phyloP scores from a whole-genome alignment of 1,140 invertebrate genomes.

The Aphelenchoides besseyi region DNA sequence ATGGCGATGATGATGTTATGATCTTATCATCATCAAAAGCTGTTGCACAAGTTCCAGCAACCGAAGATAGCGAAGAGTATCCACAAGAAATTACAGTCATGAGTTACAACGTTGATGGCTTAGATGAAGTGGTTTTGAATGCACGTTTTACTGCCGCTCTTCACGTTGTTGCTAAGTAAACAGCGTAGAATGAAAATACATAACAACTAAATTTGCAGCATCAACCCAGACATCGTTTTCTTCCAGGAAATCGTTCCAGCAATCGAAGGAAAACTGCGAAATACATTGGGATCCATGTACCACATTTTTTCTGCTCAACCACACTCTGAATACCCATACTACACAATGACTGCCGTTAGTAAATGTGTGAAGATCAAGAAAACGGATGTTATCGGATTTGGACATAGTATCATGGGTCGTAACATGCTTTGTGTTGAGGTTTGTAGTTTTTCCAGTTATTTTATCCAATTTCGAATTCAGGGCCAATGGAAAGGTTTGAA shows the following conservation, averaged over 20 bases:
- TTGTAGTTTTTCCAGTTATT: not conserved
- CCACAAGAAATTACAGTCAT: constrained; percentile 56
- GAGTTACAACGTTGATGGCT: constrained; percentile 71
- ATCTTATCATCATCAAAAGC: not conserved
- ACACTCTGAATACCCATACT: constrained; percentile 35
- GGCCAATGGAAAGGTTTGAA: constrained; percentile 37
- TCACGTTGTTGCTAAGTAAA: constrained; percentile 66
- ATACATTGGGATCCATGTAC: constrained; percentile 39
- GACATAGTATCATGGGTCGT: constrained; percentile 45
- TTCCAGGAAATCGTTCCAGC: constrained; percentile 69
- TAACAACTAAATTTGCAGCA: constrained; percentile 62
- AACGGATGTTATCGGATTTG: constrained; percentile 43
- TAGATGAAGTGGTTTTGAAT: constrained; percentile 67
- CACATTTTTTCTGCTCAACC: constrained; percentile 40
- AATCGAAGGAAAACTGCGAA: constrained; percentile 62
- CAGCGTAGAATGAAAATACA: constrained; percentile 5
- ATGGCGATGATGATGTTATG: not conserved
- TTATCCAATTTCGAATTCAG: too few relatives aligned
- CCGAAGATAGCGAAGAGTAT: not conserved
- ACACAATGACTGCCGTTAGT: constrained; percentile 48
- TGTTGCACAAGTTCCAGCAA: not conserved
- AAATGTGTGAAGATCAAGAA: constrained; percentile 43
- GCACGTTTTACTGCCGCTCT: constrained; percentile 67
- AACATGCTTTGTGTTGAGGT: constrained; percentile 60
- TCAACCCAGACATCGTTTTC: constrained; percentile 69